phyloP scores from a whole-genome alignment of 1,140 invertebrate genomes.

The Drosophila bipectinata region DNA sequence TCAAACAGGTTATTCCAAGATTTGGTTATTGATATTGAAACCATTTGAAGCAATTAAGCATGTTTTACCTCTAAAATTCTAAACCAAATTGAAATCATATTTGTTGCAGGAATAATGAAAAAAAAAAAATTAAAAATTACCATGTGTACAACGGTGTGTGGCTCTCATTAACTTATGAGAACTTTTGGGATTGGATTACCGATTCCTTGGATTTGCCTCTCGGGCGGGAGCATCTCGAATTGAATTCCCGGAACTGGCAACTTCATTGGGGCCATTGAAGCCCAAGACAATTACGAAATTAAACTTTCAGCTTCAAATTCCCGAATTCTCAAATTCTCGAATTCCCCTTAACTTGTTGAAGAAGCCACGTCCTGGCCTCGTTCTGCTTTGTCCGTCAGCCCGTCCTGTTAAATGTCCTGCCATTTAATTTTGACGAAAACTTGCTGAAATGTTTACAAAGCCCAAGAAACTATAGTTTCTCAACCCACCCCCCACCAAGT shows the following conservation, averaged over 20 bases:
- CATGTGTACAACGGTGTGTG: too few relatives aligned
- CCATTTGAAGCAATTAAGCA: too few relatives aligned
- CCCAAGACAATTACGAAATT: conserved; percentile 28
- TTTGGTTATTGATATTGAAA: too few relatives aligned
- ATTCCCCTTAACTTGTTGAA: conserved; percentile 17
- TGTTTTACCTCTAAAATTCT: too few relatives aligned
- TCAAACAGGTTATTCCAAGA: too few relatives aligned
- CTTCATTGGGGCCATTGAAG: conserved; percentile 5
- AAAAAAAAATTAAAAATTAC: too few relatives aligned
- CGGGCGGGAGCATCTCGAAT: neutral
- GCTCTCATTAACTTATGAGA: neutral
- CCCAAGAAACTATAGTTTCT: conserved; percentile 20
- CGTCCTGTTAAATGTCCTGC: neutral
- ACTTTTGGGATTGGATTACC: neutral
- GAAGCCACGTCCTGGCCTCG: neutral
- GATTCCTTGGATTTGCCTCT: neutral
- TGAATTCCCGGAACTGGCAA: conserved; percentile 1
- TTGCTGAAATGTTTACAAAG: conserved; percentile 9
- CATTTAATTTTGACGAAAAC: conserved; percentile 6
- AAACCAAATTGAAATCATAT: too few relatives aligned
- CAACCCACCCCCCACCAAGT: neutral
- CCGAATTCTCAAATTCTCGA: neutral
- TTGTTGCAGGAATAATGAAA: too few relatives aligned
- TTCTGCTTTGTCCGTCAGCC: neutral
- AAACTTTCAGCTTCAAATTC: conserved; percentile 18